Evolutionary conservation across 64 coral and sea anemone species (phyloP), one percentile per base, ranked within the genome.

Genomic region (Montipora capricornis): DNA sequence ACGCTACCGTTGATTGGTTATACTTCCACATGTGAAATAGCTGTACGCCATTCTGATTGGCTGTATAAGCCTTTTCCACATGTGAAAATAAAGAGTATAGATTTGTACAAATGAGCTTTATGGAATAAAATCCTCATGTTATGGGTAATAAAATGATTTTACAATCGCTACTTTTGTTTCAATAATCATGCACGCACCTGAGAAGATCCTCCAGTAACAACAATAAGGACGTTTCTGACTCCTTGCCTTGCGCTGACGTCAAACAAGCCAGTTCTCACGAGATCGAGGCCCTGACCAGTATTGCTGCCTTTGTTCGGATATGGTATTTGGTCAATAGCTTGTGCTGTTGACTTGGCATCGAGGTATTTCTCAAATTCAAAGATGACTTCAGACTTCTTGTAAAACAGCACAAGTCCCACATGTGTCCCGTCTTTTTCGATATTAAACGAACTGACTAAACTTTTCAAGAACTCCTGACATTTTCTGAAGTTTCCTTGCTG

Each of bases 331-430:
- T 96, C 84, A 51, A 96, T 92, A 44, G 75, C 89, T 24, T 20
- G 61, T 8, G 69, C 29, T 13, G 94, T 88, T 5, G 81, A 80
- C 37, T 20, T 69, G 1, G 44, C 75, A 61, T 96, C 92, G 44
- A 50, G 46, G 85, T 94, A 85, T 22, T 93, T 87, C n/a, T 98
- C 87, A 11, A 98, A 87, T 9, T 47, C 45, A 50, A 95, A 87
- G 3, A 74, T 79, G 4, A 91, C 24, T 8, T 89, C 78, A 64
- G 91, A 75, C 15, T 73, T 81, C 9, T 53, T 87, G 12, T 91
- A 90, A 81, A 87, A 98, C 13, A 98, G 55, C 8, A 98, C 89
- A 20, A 98, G 12, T 19, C 94, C 97, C 0, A 91, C 50, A 29
- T 93, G 94, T 50, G 96, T 91, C 46, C 78, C 88, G 73, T 95